A percentile compares a stretch with the other conserved stretches of the same genome.
Conservation (phyloP, 2,113 vertebrate genomes). For the Ctenomys sociabilis region DNA sequence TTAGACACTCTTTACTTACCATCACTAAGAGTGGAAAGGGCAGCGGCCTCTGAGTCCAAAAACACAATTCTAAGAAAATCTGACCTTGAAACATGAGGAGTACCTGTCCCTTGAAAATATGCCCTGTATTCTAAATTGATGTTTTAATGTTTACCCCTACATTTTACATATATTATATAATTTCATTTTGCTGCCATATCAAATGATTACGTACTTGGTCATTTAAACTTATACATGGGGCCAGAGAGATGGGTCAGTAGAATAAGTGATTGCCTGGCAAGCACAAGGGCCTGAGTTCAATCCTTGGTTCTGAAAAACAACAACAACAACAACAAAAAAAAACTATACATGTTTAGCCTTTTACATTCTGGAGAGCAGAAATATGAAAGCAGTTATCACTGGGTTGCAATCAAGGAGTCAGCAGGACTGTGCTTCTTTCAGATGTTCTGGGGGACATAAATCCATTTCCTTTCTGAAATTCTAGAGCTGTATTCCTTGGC, state of each 20-base stretch:
- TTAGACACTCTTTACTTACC: background rate
- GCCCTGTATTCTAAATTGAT: background rate
- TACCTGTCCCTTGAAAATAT: background rate
- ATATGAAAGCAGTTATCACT: background rate
- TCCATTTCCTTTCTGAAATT: background rate
- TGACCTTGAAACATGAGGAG: background rate
- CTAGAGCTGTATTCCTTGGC: background rate
- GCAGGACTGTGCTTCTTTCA: background rate
- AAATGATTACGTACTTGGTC: background rate
- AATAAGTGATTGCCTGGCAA: too few species aligned
- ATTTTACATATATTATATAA: background rate
- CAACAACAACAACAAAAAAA: too few species aligned
- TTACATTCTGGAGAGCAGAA: background rate
- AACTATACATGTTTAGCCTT: background rate
- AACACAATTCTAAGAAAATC: background rate
- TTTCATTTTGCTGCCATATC: background rate
- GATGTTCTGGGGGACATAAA: fast-evolving
- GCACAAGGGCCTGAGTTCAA: too few species aligned
- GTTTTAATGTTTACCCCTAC: background rate
- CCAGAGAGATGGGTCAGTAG: too few species aligned
- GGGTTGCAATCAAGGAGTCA: too few species aligned
- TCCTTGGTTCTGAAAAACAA: too few species aligned
- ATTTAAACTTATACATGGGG: background rate
- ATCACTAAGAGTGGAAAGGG: background rate
- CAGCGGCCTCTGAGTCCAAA: background rate